Conservation (phyloP, 1,140 invertebrate species). For the Lethrus apterus region DNA sequence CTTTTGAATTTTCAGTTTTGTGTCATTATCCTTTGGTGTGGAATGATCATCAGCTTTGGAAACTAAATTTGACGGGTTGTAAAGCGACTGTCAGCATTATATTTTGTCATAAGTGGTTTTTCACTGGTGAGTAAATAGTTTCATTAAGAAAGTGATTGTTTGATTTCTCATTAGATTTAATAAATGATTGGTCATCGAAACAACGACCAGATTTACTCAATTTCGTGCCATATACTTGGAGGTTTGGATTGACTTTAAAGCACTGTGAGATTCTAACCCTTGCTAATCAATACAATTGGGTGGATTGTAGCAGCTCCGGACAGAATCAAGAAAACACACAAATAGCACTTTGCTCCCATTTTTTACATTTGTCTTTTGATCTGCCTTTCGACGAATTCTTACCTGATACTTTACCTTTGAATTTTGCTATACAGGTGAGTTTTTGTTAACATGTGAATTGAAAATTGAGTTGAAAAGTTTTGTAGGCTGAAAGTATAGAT, state of each 20-base stretch:
- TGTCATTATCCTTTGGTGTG: constrained; percentile 85
- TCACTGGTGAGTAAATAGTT: constrained; percentile 57
- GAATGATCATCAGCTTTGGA: constrained; percentile 94
- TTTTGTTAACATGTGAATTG: not conserved
- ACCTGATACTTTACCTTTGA: constrained; percentile 75
- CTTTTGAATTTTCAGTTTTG: constrained; percentile 82
- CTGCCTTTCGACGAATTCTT: constrained; percentile 89
- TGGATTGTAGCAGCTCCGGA: constrained; percentile 91
- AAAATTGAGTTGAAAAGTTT: constrained; percentile 15
- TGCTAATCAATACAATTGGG: constrained; percentile 98
- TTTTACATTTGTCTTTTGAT: constrained; percentile 87
- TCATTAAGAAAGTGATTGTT: not conserved
- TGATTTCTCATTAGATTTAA: constrained; percentile 57
- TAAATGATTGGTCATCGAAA: constrained; percentile 94
- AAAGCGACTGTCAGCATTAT: constrained; percentile 89
- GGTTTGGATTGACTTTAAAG: constrained; percentile 83
- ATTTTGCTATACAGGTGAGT: constrained; percentile 82
- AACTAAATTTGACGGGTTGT: constrained; percentile 80
- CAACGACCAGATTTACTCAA: constrained; percentile 81
- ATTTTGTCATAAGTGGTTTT: constrained; percentile 92
- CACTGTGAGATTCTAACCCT: constrained; percentile 93
- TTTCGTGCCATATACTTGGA: constrained; percentile 97
- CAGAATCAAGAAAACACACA: constrained; percentile 73
- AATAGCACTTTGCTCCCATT: constrained; percentile 86
- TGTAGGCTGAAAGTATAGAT: constrained; percentile 80